Evolutionary conservation across 2,888 invertebrate species (phyloP).

Genomic region (Endomychus coccineus): DNA sequence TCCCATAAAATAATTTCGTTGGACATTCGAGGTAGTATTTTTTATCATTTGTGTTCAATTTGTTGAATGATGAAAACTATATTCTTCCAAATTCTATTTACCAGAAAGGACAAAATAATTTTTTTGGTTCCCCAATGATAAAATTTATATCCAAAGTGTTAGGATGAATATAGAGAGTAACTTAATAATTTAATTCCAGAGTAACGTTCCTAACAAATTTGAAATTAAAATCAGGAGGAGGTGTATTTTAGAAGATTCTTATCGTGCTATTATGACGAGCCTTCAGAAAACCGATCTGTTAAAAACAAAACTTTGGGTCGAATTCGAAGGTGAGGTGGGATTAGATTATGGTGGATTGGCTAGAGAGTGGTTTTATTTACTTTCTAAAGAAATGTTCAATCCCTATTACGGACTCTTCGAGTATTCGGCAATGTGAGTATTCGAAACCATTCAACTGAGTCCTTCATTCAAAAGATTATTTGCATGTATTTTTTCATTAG

Average conservation of each 20-base stretch:
- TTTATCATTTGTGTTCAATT: too few species aligned
- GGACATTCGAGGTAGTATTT: too few species aligned
- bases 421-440: slow-evolving; percentile 91
- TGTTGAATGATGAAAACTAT: too few species aligned
- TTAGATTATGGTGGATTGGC: slow-evolving; percentile 94
- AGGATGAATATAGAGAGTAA: too few species aligned
- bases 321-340: slow-evolving; percentile 96
- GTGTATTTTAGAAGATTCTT: slow-evolving; percentile 95
- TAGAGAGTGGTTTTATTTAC: slow-evolving; percentile 96
- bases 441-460: too few species aligned
- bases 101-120: too few species aligned
- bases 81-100: too few species aligned
- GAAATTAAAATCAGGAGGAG: slow-evolving; percentile 89
- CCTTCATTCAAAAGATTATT: not conserved
- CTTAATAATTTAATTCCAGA: slow-evolving; percentile 50
- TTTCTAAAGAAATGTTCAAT: slow-evolving; percentile 99
- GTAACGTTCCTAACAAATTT: slow-evolving; percentile 94
- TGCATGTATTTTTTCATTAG: too few species aligned
- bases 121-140: too few species aligned
- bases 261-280: slow-evolving; percentile 88
- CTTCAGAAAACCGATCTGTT: slow-evolving; percentile 86
- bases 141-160: too few species aligned
- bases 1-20: too few species aligned
- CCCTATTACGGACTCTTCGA: slow-evolving; percentile 99
- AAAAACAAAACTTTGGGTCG: slow-evolving; percentile 97